Percentiles rank a stretch among this genome's conserved stretches.
These are phyloP conservation scores for Gnatocerus cornutus DNA, from an alignment of 2,888 invertebrate species.

Conservation along the genomic window DNA sequence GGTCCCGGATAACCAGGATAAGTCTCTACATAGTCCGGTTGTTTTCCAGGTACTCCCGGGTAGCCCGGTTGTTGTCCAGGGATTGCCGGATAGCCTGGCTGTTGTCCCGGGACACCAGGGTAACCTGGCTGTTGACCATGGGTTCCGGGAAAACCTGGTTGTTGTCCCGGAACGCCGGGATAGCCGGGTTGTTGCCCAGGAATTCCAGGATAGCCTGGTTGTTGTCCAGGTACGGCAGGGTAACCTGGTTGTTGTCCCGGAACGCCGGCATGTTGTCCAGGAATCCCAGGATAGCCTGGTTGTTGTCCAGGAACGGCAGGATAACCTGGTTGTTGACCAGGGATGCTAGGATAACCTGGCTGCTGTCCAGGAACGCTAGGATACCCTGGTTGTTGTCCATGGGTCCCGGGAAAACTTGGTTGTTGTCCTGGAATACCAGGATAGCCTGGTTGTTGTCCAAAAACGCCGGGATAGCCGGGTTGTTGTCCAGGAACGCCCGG, in stretches of 20 bases:
- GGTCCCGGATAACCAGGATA: slow-evolving; percentile 7
- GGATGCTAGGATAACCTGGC: background rate
- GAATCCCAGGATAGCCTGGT: slow-evolving; percentile 21
- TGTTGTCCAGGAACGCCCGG: background rate
- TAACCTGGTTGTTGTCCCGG: background rate
- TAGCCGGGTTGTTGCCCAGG: slow-evolving; percentile 7
- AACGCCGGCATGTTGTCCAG: background rate
- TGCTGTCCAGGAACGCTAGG: slow-evolving; percentile 3
- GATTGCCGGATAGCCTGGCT: slow-evolving; percentile 18
- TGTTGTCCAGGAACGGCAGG: background rate
- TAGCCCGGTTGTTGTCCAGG: background rate
- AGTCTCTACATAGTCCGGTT: slow-evolving; percentile 16
- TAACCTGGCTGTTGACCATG: slow-evolving; percentile 2
- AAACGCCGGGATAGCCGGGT: slow-evolving; percentile 8
- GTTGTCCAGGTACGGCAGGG: background rate
- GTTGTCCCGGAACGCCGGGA: no score
- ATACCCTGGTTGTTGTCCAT: slow-evolving; percentile 5
- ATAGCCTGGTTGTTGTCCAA: slow-evolving; percentile 12
- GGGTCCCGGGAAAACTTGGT: background rate
- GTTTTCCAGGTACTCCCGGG: background rate
- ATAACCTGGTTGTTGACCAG: slow-evolving; percentile 2
- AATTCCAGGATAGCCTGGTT: slow-evolving; percentile 29
- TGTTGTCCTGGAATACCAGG: slow-evolving; percentile 6
- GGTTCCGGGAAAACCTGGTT: background rate
- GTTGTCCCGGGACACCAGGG: background rate